Base-by-base conservation (phyloP, 2,888 invertebrate genomes). In the Syritta pipiens region DNA sequence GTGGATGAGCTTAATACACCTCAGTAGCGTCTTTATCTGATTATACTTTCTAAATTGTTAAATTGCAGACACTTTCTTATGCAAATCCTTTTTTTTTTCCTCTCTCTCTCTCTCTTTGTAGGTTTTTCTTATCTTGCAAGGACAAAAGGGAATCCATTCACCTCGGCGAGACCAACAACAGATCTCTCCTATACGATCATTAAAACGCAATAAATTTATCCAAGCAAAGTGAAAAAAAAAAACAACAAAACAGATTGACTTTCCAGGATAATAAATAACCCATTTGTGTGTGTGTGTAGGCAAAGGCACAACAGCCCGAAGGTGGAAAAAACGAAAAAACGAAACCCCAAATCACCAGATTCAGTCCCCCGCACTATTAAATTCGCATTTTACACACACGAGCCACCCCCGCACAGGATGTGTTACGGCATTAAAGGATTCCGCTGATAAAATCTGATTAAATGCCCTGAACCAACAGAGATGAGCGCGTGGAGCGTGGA, bases 391-490 rank as follows among this genome's bases (percentile, higher is more conserved):
- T 42, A 51, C 49, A 49, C 22, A 35, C 49, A 35, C 22, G 44
- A 12, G 12, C 53, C 10, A 26, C 49, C 19, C 9, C 20, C 40
- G 9, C 26, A 7, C 37, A 44, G 65, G 72, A 67, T 79, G 35
- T 79, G 67, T 67, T n/a, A n/a, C n/a, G 60, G 77, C 9, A 79
- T 79, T 79, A 74, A 72, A 59, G 77, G 77, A 65, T 77, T 71
- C 24, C 63, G 49, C 30, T 57, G 76, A 60, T 79, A 74, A 60
- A 79, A 79, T 74, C 74, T 67, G 74, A 72, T 74, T 72, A 79
- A 79, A 74, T 65, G 59, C 53, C 44, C 20, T 30, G 24, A 40
- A 48, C 24, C 59, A 48, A 67, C 59, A 59, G 51, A 19, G 48
- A 30, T 19, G 44, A 46, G 46, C 7, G 20, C 10, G 24, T 9